Percentiles rank a stretch among this genome's conserved stretches.
Conservation (phyloP, 2,797 vertebrate species). For the Catamblyrhynchus diadema region DNA sequence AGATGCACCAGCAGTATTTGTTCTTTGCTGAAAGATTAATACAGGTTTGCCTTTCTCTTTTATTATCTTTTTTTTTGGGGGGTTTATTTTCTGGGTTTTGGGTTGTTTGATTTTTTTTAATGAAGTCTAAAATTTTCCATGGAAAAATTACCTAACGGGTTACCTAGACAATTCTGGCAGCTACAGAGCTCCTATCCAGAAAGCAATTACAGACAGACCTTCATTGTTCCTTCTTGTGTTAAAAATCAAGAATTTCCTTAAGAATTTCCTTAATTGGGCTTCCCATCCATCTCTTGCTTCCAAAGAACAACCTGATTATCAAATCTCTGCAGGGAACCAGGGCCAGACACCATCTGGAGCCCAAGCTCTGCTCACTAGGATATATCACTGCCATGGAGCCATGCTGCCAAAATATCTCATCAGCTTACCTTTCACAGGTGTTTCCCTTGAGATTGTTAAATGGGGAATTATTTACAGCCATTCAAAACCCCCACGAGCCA, state of each 20-base stretch:
- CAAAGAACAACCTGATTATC: background rate
- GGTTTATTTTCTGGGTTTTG: fast-evolving
- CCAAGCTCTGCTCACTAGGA: background rate
- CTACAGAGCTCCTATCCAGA: too few species aligned
- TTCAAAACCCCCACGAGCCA: background rate
- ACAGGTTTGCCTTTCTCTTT: background rate
- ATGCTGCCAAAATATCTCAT: background rate
- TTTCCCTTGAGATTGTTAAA: background rate
- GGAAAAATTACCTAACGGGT: background rate
- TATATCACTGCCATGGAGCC: background rate
- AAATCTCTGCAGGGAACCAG: background rate
- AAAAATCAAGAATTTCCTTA: background rate
- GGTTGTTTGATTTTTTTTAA: background rate
- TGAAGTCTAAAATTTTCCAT: background rate
- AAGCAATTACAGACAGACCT: background rate
- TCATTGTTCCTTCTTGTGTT: background rate
- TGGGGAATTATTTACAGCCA: background rate
- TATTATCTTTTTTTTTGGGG: fast-evolving
- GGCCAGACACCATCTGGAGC: background rate
- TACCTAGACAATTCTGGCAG: background rate
- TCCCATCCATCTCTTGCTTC: background rate
- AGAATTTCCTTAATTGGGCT: background rate
- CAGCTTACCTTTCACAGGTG: background rate
- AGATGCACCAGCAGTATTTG: background rate
- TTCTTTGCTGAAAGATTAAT: background rate